A percentile compares a stretch with the other conserved stretches of the same genome.
phyloP scores from a whole-genome alignment of 2,113 vertebrate genomes.

The Burhinus oedicnemus region DNA sequence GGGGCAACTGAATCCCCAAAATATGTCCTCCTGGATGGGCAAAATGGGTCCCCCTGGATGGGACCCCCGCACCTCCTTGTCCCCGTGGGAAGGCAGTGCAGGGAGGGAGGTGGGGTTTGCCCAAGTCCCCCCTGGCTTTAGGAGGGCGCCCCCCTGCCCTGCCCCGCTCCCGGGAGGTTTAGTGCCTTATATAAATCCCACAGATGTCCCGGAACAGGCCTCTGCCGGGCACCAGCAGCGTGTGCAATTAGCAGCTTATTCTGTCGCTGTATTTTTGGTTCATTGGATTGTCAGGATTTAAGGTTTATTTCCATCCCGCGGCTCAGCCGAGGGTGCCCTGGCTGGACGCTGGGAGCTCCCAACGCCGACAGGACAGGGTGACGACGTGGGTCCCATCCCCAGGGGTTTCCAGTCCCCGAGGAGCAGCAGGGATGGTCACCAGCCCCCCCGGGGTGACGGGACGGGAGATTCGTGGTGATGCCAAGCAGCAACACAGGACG shows the following conservation, averaged over 20 bases:
- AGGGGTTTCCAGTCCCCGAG: neutral
- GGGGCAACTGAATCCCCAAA: fast-evolving
- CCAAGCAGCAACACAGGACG: fast-evolving
- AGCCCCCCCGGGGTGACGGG: fast-evolving
- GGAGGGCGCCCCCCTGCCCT: neutral
- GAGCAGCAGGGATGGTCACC: neutral
- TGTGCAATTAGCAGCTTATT: slow-evolving; percentile 51
- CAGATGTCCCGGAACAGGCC: neutral
- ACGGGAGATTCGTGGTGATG: fast-evolving
- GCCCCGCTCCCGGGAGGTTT: neutral
- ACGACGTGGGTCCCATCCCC: neutral
- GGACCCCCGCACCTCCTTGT: fast-evolving
- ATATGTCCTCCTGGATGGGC: fast-evolving
- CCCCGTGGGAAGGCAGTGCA: neutral
- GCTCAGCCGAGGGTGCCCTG: neutral
- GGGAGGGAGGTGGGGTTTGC: neutral
- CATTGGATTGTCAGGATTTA: slow-evolving; percentile 68
- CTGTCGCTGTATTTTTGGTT: slow-evolving; percentile 43
- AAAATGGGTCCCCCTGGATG: fast-evolving
- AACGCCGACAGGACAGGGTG: fast-evolving
- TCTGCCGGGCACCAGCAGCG: neutral
- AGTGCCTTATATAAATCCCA: neutral
- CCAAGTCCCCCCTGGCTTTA: neutral
- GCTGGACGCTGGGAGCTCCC: neutral
- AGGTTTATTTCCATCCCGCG: neutral